Conservation (phyloP, 2,797 vertebrate genomes). For the Hipposideros larvatus region DNA sequence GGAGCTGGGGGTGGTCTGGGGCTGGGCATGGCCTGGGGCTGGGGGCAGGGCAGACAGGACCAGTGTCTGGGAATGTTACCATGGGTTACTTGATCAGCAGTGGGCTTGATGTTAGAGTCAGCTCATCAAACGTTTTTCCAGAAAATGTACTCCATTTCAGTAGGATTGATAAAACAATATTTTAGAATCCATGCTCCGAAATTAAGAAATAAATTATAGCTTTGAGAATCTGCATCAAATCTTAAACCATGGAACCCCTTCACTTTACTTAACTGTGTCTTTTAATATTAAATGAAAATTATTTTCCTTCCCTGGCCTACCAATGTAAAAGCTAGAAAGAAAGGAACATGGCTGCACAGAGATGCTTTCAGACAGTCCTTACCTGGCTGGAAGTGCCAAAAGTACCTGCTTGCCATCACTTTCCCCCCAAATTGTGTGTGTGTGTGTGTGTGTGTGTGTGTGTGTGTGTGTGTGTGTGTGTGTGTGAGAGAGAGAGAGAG, state of each 20-base stretch:
- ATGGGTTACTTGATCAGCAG: too few species aligned
- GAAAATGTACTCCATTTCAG: not conserved
- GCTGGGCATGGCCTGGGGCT: too few species aligned
- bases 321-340: not conserved
- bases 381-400: too few species aligned
- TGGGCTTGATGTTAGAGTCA: not conserved
- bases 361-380: too few species aligned
- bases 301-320: not conserved
- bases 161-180: not conserved
- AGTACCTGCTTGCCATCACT: too few species aligned
- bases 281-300: not conserved
- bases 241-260: not conserved
- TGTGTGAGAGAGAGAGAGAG: too few species aligned
- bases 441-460: not conserved
- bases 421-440: not conserved
- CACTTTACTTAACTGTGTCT: not conserved
- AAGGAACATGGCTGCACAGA: not conserved
- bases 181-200: not conserved
- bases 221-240: not conserved
- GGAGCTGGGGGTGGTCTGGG: not conserved
- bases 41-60: too few species aligned
- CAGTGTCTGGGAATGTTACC: fast-evolving
- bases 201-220: not conserved
- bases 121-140: not conserved
- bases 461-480: not conserved